These are phyloP conservation scores for Tetheella fluctuosa DNA, from an alignment of 2,888 invertebrate genomes.

Conservation along the genomic window DNA sequence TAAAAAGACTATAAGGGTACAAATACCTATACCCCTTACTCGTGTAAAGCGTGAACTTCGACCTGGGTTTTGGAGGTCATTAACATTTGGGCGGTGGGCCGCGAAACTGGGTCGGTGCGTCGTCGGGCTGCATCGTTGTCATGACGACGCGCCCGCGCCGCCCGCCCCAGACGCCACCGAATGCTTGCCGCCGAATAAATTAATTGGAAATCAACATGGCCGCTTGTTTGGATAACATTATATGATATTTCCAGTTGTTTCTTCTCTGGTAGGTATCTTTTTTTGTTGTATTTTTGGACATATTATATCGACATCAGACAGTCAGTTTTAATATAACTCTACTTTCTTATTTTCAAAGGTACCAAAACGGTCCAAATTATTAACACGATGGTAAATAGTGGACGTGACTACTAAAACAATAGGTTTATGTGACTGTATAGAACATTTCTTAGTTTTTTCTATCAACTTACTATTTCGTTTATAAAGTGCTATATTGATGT, in stretches of 20 bases:
- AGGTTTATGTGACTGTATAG: not conserved
- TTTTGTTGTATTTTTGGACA: no score
- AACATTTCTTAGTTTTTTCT: not conserved
- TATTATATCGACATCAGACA: not conserved
- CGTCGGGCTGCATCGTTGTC: constrained; percentile 69
- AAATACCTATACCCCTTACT: constrained; percentile 66
- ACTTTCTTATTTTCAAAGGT: not conserved
- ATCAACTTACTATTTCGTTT: no score
- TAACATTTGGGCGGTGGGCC: constrained; percentile 80
- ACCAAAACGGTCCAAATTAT: not conserved
- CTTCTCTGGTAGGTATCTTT: constrained; percentile 16
- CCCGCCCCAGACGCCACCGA: constrained; percentile 53
- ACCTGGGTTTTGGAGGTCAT: constrained; percentile 84
- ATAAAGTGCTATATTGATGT: no score
- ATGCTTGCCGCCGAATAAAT: constrained; percentile 39
- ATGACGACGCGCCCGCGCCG: constrained; percentile 57
- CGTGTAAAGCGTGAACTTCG: constrained; percentile 83
- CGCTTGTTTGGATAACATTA: constrained; percentile 39
- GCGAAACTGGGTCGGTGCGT: constrained; percentile 76
- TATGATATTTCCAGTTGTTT: constrained; percentile 35
- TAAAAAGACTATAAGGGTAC: constrained; percentile 65
- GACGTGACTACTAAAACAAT: constrained; percentile 1
- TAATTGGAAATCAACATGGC: constrained; percentile 41
- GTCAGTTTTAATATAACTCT: not conserved
- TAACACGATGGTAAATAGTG: not conserved